A percentile compares a stretch with the other conserved stretches of the same genome.
Conservation (phyloP, 1,140 invertebrate genomes). For the Trichonephila inaurata region DNA sequence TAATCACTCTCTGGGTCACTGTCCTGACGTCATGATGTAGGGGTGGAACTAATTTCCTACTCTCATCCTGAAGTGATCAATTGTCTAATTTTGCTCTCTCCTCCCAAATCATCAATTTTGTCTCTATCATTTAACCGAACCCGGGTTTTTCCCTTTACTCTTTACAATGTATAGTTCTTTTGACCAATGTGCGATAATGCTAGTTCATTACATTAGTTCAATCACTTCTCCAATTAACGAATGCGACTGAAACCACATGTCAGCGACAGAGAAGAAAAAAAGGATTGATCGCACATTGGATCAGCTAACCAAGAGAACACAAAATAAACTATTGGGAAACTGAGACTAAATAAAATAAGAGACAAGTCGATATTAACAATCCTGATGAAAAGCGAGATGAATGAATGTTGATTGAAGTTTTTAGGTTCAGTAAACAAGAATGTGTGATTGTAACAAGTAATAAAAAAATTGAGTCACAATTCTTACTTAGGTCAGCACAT, state of each 20-base stretch:
- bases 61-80: not conserved
- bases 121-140: not conserved
- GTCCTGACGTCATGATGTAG: too few species aligned
- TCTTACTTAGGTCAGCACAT: too few species aligned
- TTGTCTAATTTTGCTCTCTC: not conserved
- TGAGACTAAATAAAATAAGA: not conserved
- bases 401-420: not conserved
- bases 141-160: not conserved
- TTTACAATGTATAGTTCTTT: not conserved
- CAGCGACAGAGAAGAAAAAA: not conserved
- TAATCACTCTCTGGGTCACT: too few species aligned
- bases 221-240: conserved; percentile 10
- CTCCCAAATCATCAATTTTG: not conserved
- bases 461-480: too few species aligned
- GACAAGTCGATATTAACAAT: not conserved
- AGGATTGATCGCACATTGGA: not conserved
- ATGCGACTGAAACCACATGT: not conserved
- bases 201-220: not conserved
- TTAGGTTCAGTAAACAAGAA: not conserved
- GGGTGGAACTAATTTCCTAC: too few species aligned
- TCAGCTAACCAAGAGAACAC: not conserved
- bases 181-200: not conserved
- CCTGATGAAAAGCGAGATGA: not conserved
- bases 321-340: not conserved
- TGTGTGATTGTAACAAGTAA: not conserved